Percentiles rank a stretch among this genome's conserved stretches.
phyloP scores from a whole-genome alignment of 2,888 invertebrate species.

The Magallana nippona region DNA sequence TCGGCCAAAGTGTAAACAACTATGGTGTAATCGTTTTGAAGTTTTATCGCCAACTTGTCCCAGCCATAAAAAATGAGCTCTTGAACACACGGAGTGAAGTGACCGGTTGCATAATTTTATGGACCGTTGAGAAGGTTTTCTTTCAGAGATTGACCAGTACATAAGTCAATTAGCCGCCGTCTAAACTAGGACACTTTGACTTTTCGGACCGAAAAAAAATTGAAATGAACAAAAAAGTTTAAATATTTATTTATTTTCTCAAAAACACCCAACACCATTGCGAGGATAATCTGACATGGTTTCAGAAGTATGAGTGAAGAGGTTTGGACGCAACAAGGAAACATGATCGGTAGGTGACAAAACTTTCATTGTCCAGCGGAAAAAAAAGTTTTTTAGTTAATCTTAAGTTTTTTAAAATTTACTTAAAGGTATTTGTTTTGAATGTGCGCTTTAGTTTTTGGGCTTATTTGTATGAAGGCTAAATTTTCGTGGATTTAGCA shows the following conservation, averaged over 20 bases:
- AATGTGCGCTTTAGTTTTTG: too few relatives aligned
- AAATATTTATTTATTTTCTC: background rate
- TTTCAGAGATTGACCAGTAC: conserved; percentile 16
- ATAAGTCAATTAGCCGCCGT: background rate
- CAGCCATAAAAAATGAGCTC: conserved; percentile 43
- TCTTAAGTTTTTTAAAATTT: too few relatives aligned
- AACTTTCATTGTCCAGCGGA: background rate
- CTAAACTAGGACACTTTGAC: conserved; percentile 12
- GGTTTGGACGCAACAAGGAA: background rate
- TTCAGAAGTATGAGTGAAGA: conserved; percentile 22
- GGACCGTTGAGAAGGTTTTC: background rate
- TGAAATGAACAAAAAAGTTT: background rate
- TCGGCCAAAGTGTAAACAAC: conserved; percentile 43
- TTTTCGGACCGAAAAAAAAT: background rate
- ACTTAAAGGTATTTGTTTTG: too few relatives aligned
- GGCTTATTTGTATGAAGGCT: too few relatives aligned
- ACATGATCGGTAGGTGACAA: conserved; percentile 8
- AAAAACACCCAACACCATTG: background rate
- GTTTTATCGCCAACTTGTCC: conserved; percentile 37
- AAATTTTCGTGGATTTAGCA: too few relatives aligned
- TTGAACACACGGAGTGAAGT: conserved; percentile 15
- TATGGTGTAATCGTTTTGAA: conserved; percentile 40
- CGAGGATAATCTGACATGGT: background rate
- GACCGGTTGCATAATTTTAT: conserved; percentile 31
- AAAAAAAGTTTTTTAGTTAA: background rate